Evolutionary conservation across 2,888 invertebrate genomes (phyloP), one percentile per base, ranked within the genome.

Genomic region (Protula sp.): DNA sequence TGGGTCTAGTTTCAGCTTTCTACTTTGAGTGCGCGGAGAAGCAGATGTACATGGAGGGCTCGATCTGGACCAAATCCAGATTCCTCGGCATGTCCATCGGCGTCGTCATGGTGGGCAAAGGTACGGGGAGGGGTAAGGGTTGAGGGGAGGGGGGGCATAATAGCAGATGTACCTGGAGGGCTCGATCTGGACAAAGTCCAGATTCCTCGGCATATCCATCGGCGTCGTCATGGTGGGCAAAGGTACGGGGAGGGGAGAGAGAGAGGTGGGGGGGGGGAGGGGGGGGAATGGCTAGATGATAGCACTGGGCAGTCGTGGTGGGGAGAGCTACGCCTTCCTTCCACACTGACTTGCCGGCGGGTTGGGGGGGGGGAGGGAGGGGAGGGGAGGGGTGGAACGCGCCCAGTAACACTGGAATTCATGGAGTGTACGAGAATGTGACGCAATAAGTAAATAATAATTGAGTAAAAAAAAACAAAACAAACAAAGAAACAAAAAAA

Each of bases 1-100:
- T 38, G 62, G 9, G 71, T 72, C 61, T 73, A 82, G 82, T 84
- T 31, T 81, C 83, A 56, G 84, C 84, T n/a, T 83, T 84, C 71
- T 83, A 82, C 71, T 81, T 83, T 67, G 82, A 83, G 64, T 82
- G 82, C 67, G 81, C 81, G 2, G 75, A 80, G 55, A 81, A 80
- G 66, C 74, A 79, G 59, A 74, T 84, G 30, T 78, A 72, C 65
- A 72, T 84, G 72, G 82, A 82, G 70, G 83, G 81, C 14, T 81
- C 81, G 28, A 78, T 84, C 55, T 82, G 80, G 74, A 83, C 83
- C 30, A 82, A 82, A 67, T 82, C 83, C n/a, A 82, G 82, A 68
- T 84, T 83, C 71, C 80, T 82, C 79, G 83, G 83, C 22, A 83
- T 83, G 81, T 83, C 83, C 31, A 80, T 84, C 62, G 82, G 82